These are phyloP conservation scores for Spinibarbus caldwelli DNA, from an alignment of 2,797 vertebrate genomes.

Conservation along the genomic window DNA sequence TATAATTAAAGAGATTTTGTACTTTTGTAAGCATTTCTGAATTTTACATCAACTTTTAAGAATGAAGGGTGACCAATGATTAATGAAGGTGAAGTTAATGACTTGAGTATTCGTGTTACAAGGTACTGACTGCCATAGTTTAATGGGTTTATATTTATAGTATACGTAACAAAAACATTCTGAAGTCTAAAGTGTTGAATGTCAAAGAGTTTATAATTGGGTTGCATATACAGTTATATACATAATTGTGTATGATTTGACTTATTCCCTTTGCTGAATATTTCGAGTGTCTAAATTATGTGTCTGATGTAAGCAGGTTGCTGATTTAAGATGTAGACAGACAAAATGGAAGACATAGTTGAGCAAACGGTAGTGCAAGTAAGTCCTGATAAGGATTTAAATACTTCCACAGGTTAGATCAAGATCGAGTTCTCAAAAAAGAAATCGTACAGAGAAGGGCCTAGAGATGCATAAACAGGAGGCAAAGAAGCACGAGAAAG, in stretches of 20 bases:
- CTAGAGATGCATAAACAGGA: constrained; percentile 40
- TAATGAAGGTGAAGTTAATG: background rate
- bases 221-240: no score
- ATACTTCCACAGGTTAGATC: background rate
- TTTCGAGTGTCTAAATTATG: background rate
- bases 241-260: background rate
- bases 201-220: background rate
- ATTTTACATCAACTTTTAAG: no score
- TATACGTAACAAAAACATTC: background rate
- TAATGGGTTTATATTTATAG: background rate
- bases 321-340: background rate
- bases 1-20: no score
- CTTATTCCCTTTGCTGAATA: background rate
- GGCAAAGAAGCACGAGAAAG: constrained; percentile 37
- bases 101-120: background rate
- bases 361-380: background rate
- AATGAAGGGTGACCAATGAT: no score
- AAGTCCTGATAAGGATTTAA: background rate
- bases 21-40: no score
- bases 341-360: background rate
- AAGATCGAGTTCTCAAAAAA: constrained; percentile 15
- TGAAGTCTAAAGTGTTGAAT: background rate
- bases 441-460: constrained; percentile 45
- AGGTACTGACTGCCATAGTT: background rate
- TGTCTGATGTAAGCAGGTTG: background rate